These are phyloP conservation scores for Rugalucina vietnamica DNA, from an alignment of 2,888 invertebrate genomes.

Conservation along the genomic window DNA sequence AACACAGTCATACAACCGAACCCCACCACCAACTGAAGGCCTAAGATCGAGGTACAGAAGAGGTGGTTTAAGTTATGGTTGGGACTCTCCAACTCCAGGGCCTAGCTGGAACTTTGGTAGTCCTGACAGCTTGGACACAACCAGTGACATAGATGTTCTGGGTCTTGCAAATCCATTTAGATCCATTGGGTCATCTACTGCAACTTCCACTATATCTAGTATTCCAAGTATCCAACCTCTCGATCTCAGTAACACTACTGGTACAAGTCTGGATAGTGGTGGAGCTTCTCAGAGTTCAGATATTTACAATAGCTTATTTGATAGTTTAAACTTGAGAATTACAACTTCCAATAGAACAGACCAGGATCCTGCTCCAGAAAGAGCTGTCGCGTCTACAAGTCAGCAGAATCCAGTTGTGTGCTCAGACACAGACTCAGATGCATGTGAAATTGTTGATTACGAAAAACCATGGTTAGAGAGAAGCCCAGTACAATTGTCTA, in stretches of 20 bases:
- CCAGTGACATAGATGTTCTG: not conserved
- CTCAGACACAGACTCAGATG: conserved; percentile 57
- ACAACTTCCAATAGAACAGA: not conserved
- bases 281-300: not conserved
- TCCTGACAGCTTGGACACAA: not conserved
- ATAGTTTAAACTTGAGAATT: not conserved
- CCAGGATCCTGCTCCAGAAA: not conserved
- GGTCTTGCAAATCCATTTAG: not conserved
- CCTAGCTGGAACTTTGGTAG: not conserved
- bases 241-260: not conserved
- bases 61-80: conserved; percentile 51
- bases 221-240: not conserved
- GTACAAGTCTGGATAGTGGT: conserved; percentile 1
- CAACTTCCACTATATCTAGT: not conserved
- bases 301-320: not conserved
- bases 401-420: not conserved
- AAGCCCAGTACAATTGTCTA: conserved; percentile 85
- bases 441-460: conserved; percentile 86
- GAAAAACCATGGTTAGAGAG: conserved; percentile 89
- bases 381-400: not conserved
- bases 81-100: conserved; percentile 78
- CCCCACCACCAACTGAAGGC: not conserved
- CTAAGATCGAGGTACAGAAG: not conserved
- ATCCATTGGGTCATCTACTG: not conserved
- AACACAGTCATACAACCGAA: conserved; percentile 5